phyloP scores from a whole-genome alignment of 2,888 invertebrate species.

The Reticulitermes lucifugus region DNA sequence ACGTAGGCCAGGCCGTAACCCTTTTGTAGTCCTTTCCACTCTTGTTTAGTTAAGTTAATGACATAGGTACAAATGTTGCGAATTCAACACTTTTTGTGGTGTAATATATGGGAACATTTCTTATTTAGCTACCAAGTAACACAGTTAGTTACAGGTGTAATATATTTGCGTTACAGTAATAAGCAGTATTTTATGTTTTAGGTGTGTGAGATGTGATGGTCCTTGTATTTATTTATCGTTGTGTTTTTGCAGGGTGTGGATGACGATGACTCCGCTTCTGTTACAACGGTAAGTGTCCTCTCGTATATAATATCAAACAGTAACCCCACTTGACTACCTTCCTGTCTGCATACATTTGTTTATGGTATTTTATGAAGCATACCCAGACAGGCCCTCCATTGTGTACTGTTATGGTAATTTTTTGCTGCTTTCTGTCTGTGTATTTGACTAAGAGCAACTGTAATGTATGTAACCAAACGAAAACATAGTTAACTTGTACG shows the following conservation, averaged over 20 bases:
- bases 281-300: conserved; percentile 75
- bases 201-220: neutral
- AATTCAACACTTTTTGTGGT: neutral
- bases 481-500: neutral
- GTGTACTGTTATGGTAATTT: conserved; percentile 5
- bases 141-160: conserved; percentile 32
- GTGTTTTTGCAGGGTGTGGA: conserved; percentile 64
- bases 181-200: conserved; percentile 1
- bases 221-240: conserved; percentile 27
- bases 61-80: neutral
- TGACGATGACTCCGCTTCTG: conserved; percentile 79
- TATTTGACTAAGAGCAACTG: neutral
- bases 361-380: conserved; percentile 23
- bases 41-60: too few species aligned
- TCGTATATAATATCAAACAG: neutral
- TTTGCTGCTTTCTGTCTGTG: neutral
- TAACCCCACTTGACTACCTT: conserved; percentile 10
- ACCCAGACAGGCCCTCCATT: neutral
- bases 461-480: neutral
- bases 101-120: too few species aligned
- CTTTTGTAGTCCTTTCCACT: too few species aligned
- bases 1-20: too few species aligned
- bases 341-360: conserved; percentile 36
- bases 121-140: conserved; percentile 56
- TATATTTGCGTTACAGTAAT: neutral